Base-by-base conservation (phyloP, 2,113 vertebrate species). In the Rhadina sibilatrix region DNA sequence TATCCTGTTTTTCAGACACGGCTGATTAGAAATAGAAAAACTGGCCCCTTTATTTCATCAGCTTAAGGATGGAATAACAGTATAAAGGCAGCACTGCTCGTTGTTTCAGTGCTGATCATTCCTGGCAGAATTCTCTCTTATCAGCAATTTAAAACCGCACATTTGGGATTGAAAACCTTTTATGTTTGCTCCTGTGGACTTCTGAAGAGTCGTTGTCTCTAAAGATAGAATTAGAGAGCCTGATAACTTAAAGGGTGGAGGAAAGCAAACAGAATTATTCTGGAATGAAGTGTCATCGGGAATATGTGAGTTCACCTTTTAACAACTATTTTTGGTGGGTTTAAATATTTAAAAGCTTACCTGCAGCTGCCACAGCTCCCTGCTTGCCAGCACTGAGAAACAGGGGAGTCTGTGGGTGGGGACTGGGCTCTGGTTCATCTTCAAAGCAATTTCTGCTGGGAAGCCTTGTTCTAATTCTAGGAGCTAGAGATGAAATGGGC, bases 141-240 rank as follows among this genome's bases (percentile, higher is more conserved):
- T 90, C 94, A 94, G 88, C 79, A 78, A 68, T 88, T 83, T 52
- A 65, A 74, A 94, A 50, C 78, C 1, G 0, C 75, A 44, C 38
- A 0, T 70, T 87, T 60, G 54, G 82, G 90, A 35, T 37, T 87
- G 68, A 66, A 94, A 94, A 76, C 85, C 90, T 80, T 86, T 91
- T 40, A 60, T 83, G 75, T 82, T 90, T 91, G 23, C 60, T 85
- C 40, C 37, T 0, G 3, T 31, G 53, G 78, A 93, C 72, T 84
- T 93, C 82, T 86, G 68, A 91, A 63, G 90, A 93, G 60, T 56
- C 0, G 2, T 49, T 16, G 54, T 81, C 88, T 93, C 52, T 68
- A 25, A 85, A 94, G 90, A 92, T 92, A 95, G 90, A 94, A 96
- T 93, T 90, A 68, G 92, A 93, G 87, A 60, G 89, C 90, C 85